Base-by-base conservation (phyloP, 2,113 vertebrate genomes). In the Indri indri region DNA sequence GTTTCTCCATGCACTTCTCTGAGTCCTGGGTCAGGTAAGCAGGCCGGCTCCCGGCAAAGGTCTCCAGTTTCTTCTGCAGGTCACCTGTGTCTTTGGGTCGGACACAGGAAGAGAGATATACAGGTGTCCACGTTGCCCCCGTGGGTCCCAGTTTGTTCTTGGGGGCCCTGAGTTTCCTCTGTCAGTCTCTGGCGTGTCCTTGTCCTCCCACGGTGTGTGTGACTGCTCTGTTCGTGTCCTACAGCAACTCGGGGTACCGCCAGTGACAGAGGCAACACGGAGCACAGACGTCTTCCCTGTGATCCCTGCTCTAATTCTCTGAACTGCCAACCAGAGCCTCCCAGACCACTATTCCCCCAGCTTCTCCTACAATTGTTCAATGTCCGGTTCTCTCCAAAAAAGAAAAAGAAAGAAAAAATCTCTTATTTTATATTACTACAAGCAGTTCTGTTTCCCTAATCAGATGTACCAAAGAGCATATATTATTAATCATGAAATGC, bases 121-220 rank as follows among this genome's bases (percentile, higher is more conserved):
- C 6, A 12, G 17, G 5, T 22, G 8, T 54, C 70, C 30, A 22
- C 54, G 16, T 5, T 25, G 30, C n/a, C 8, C 5, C 42, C 0
- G 0, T 45, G 42, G 54, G 40, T 30, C 42, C 45, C n/a, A 45
- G 6, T 45, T 23, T 57, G 27, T 52, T 34, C 37, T 37, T 47
- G 13, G 59, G 40, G 27, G 30, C 30, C 42, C 57, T 20, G 13
- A n/a, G 3, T 45, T 83, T 34, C 5, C 18, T 18, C 47, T 11
- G 3, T 50, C 17, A 13, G 68, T 12, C 32, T 84, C 14, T 8
- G 37, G 16, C 4, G 9, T 23, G 30, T 42, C 27, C 20, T 85
- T 25, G 18, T 37, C 50, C 25, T 37, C 30, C 17, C 11, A 30
- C 61, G 4, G 10, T 2, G 27, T 63, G 27, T 13, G 61, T 10